A percentile compares a stretch with the other conserved stretches of the same genome.
Evolutionary conservation across 2,113 vertebrate genomes (phyloP).

Genomic region (Micronycteris hirsuta): DNA sequence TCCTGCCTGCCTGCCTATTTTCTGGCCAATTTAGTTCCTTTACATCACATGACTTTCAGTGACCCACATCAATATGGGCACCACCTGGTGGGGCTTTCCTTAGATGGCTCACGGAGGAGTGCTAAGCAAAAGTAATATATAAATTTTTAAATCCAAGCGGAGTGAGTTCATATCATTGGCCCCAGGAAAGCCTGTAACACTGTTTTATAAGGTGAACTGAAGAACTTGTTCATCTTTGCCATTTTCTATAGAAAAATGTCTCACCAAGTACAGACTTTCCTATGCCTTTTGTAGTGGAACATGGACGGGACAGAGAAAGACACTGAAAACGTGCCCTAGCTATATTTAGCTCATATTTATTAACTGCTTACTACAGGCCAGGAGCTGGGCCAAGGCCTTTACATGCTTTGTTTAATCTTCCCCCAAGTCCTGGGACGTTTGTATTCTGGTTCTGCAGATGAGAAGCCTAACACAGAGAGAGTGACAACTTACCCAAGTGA

Average conservation of each 20-base stretch:
- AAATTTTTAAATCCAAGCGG: not conserved
- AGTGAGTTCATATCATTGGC: not conserved
- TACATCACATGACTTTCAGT: not conserved
- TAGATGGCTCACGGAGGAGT: not conserved
- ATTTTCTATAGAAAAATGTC: not conserved
- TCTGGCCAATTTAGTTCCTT: constrained; percentile 6
- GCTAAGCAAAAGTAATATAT: not conserved
- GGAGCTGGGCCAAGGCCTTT: not conserved
- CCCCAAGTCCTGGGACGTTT: not conserved
- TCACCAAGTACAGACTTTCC: not conserved
- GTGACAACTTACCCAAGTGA: not conserved
- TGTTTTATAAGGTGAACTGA: not conserved
- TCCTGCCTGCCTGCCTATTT: not conserved
- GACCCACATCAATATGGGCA: not conserved
- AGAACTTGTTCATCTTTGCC: not conserved
- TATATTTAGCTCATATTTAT: not conserved
- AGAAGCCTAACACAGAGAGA: not conserved
- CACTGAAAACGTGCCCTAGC: not conserved
- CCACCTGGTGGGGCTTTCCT: not conserved
- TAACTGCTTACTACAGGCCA: not conserved
- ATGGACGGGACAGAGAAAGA: not conserved
- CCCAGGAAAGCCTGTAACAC: not conserved
- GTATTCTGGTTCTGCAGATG: not conserved
- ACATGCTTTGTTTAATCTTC: not conserved
- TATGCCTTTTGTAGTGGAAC: not conserved